Percentiles rank a stretch among this genome's conserved stretches.
These are phyloP conservation scores for Sebastes baramenuke DNA, from an alignment of 2,797 vertebrate genomes.

Conservation along the genomic window DNA sequence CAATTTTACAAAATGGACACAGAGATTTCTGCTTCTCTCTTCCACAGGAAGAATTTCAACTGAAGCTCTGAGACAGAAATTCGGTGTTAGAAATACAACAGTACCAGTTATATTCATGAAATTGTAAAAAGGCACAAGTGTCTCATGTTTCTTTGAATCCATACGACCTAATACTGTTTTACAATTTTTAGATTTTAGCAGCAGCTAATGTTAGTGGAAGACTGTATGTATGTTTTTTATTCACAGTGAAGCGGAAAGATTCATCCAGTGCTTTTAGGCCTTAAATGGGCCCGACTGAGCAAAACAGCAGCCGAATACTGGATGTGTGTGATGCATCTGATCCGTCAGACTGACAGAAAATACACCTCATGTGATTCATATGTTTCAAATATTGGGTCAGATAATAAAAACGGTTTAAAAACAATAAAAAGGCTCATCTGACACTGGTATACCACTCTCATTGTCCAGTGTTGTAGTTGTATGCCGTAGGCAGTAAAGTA, in stretches of 20 bases:
- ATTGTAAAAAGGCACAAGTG: neutral
- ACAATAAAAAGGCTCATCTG: neutral
- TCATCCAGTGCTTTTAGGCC: neutral
- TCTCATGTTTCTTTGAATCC: neutral
- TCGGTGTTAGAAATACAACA: constrained; percentile 34
- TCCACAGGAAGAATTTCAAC: constrained; percentile 73
- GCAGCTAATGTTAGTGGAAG: constrained; percentile 27
- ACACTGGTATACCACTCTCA: neutral
- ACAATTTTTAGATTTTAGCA: constrained; percentile 25
- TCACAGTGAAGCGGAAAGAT: constrained; percentile 10
- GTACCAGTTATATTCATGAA: neutral
- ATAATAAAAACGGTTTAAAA: neutral
- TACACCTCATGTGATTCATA: neutral
- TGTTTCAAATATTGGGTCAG: constrained; percentile 3
- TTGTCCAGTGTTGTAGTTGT: neutral
- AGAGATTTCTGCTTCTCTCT: constrained; percentile 42
- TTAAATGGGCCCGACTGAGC: neutral
- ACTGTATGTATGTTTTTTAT: neutral
- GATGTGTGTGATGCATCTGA: neutral
- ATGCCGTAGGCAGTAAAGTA: neutral
- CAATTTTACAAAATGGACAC: neutral
- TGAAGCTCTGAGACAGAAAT: constrained; percentile 9
- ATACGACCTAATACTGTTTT: neutral
- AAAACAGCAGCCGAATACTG: neutral
- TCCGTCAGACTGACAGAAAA: neutral